These are phyloP conservation scores for Troilus luridus DNA, from an alignment of 2,888 invertebrate species.

Conservation along the genomic window DNA sequence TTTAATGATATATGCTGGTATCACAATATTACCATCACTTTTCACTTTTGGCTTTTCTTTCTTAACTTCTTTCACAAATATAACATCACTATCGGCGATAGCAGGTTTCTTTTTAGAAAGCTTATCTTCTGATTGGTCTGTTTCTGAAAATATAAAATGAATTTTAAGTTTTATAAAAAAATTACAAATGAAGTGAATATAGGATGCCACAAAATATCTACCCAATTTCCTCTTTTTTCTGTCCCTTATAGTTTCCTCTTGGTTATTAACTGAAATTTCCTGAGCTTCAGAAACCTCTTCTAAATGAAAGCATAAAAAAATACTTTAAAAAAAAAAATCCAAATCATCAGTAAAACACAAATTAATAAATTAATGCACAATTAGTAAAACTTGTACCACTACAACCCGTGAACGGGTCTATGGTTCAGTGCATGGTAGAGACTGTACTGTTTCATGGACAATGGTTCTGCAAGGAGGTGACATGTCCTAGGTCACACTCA, in stretches of 20 bases:
- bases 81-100: conserved; percentile 31
- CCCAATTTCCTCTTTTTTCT: conserved; percentile 19
- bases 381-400: too few species aligned
- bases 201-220: background rate
- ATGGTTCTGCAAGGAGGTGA: too few species aligned
- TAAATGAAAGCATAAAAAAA: background rate
- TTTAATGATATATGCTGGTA: background rate
- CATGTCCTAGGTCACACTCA: too few species aligned
- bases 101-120: background rate
- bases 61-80: conserved; percentile 13
- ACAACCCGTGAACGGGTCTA: too few species aligned
- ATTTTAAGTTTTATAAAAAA: background rate
- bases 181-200: background rate
- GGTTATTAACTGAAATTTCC: background rate
- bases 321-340: background rate
- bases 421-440: too few species aligned
- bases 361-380: background rate
- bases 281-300: background rate
- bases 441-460: too few species aligned
- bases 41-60: conserved; percentile 58
- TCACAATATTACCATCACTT: conserved; percentile 56
- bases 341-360: background rate
- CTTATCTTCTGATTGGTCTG: background rate
- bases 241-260: background rate
- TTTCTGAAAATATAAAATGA: background rate